These are phyloP conservation scores for Rhynchonycteris naso DNA, from an alignment of 2,797 vertebrate species.

Conservation along the genomic window DNA sequence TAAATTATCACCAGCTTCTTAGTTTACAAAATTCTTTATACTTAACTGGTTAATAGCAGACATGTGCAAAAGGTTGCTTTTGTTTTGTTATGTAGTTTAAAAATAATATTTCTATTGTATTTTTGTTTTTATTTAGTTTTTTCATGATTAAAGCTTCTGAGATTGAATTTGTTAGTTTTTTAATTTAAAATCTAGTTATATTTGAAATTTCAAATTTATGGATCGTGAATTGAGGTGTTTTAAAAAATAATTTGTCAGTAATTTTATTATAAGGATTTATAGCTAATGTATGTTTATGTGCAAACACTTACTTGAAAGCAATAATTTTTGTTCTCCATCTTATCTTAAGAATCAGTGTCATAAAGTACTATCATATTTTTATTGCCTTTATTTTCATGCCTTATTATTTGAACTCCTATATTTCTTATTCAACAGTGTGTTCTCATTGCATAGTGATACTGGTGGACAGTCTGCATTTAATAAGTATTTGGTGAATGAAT, in stretches of 20 bases:
- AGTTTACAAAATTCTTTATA: background rate
- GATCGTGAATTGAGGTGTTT: background rate
- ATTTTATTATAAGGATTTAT: slow-evolving; percentile 26
- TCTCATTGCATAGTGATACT: background rate
- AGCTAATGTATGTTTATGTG: background rate
- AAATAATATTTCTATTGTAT: background rate
- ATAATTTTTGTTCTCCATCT: background rate
- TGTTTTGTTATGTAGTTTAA: background rate
- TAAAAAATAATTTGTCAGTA: background rate
- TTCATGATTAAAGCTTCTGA: background rate
- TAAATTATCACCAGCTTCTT: background rate
- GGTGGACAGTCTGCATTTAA: background rate
- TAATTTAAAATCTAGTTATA: slow-evolving; percentile 31
- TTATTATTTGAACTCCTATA: background rate
- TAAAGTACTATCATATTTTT: background rate
- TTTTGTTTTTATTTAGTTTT: background rate
- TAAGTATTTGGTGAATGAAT: background rate
- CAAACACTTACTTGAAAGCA: background rate
- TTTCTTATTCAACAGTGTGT: background rate
- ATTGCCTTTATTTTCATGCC: background rate
- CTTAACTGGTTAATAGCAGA: background rate
- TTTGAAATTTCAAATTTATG: slow-evolving; percentile 28
- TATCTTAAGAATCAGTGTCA: slow-evolving; percentile 11
- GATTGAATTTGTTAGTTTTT: background rate
- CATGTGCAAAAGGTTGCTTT: background rate